A percentile compares a stretch with the other conserved stretches of the same genome.
These are phyloP conservation scores for Tetragnatha versicolor DNA, from an alignment of 1,140 invertebrate genomes.

Conservation along the genomic window DNA sequence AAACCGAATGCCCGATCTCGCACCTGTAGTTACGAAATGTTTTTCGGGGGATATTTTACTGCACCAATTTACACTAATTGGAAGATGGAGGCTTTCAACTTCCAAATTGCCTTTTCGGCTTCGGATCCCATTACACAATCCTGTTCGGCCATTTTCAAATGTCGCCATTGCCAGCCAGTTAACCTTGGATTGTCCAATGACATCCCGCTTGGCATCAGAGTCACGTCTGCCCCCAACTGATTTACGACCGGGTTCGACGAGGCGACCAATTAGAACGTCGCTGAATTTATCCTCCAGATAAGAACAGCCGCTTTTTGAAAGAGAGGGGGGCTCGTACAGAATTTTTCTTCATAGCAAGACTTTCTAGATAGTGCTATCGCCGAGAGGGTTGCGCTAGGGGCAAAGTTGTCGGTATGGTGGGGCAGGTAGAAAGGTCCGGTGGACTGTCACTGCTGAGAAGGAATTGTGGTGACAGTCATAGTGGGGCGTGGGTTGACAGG, in stretches of 20 bases:
- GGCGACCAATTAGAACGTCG: conserved; percentile 17
- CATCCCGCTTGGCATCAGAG: not conserved
- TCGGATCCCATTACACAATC: too few relatives aligned
- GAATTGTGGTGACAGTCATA: conserved; percentile 31
- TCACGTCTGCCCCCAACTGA: not conserved
- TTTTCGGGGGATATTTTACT: too few relatives aligned
- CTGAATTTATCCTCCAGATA: conserved; percentile 12
- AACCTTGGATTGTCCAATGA: conserved; percentile 25
- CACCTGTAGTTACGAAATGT: too few relatives aligned
- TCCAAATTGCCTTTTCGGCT: too few relatives aligned
- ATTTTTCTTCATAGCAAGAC: not conserved
- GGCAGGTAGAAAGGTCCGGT: not conserved
- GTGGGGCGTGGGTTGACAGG: not conserved
- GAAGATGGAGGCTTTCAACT: too few relatives aligned
- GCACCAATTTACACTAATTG: too few relatives aligned
- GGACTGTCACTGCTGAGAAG: not conserved
- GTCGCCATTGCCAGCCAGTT: too few relatives aligned
- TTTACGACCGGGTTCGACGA: not conserved
- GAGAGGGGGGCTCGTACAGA: not conserved
- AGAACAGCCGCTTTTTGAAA: not conserved
- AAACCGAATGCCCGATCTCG: too few relatives aligned
- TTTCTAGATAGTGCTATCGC: not conserved
- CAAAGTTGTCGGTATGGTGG: too few relatives aligned
- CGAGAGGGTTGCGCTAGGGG: not conserved
- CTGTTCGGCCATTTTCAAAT: too few relatives aligned